A percentile compares a stretch with the other conserved stretches of the same genome.
Evolutionary conservation across 2,797 vertebrate genomes (phyloP).

Genomic region (Poeciliopsis infans): DNA sequence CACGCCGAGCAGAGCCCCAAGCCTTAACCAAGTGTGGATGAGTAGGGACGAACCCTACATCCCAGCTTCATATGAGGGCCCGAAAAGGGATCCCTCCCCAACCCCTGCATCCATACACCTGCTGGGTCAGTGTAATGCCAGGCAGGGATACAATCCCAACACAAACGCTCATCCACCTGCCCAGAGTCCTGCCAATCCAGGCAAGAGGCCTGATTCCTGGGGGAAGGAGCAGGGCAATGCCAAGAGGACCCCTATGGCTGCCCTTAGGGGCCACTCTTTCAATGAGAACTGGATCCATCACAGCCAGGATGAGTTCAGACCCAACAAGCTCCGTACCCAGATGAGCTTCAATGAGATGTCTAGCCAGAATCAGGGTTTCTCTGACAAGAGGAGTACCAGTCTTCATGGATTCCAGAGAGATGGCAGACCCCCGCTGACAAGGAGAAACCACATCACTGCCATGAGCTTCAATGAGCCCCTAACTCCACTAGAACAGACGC

Average conservation of each 20-base stretch:
- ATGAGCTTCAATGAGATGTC: constrained; percentile 97
- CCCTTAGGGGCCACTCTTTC: constrained; percentile 89
- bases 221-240: constrained; percentile 89
- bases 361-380: constrained; percentile 88
- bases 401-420: constrained; percentile 92
- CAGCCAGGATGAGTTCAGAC: constrained; percentile 92
- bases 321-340: constrained; percentile 92
- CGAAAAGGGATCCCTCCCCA: constrained; percentile 76
- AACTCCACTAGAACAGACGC: constrained; percentile 93
- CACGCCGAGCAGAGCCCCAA: constrained; percentile 90
- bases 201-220: constrained; percentile 89
- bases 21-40: constrained; percentile 94
- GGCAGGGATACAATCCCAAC: constrained; percentile 87
- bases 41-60: constrained; percentile 93
- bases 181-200: constrained; percentile 71
- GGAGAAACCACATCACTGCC: constrained; percentile 91
- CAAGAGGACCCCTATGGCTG: constrained; percentile 90
- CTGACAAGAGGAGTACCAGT: constrained; percentile 90
- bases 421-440: constrained; percentile 86
- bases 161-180: constrained; percentile 80
- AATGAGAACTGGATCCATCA: constrained; percentile 95
- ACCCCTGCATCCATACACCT: constrained; percentile 84
- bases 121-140: constrained; percentile 91
- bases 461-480: constrained; percentile 93
- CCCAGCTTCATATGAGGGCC: constrained; percentile 83